These are phyloP conservation scores for Choristoneura fumiferana DNA, from an alignment of 1,140 invertebrate species.

Conservation along the genomic window DNA sequence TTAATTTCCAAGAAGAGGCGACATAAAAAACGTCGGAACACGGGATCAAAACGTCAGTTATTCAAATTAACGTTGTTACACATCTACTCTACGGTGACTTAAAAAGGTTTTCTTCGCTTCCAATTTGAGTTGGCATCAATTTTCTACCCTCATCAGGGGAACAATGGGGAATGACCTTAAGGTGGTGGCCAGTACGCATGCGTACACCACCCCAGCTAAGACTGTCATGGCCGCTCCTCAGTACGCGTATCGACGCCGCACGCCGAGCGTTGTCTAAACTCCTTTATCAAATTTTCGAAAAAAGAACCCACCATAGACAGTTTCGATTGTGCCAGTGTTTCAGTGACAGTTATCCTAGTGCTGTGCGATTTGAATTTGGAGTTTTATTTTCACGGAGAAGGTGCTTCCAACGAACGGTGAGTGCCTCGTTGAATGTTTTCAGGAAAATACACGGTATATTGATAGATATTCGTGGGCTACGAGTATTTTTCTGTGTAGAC, in stretches of 20 bases:
- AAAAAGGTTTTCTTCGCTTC: conserved; percentile 55
- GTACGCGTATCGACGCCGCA: conserved; percentile 63
- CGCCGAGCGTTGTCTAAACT: conserved; percentile 37
- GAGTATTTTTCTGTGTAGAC: conserved; percentile 20
- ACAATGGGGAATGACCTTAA: conserved; percentile 72
- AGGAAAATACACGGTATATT: conserved; percentile 22
- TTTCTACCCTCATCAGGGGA: conserved; percentile 53
- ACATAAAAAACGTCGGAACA: neutral
- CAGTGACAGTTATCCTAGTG: conserved; percentile 34
- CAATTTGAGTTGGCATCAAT: conserved; percentile 56
- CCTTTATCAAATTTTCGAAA: conserved; percentile 20
- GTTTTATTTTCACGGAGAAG: conserved; percentile 32
- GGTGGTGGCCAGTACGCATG: conserved; percentile 50
- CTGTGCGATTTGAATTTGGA: conserved; percentile 22
- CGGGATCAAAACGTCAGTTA: conserved; percentile 4
- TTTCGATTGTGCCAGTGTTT: conserved; percentile 36
- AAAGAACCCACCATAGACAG: conserved; percentile 31
- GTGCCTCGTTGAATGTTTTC: conserved; percentile 41
- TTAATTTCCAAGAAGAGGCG: neutral
- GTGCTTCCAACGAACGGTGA: conserved; percentile 42
- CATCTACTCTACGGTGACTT: conserved; percentile 9
- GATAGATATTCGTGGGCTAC: conserved; percentile 11
- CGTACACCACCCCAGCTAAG: conserved; percentile 48
- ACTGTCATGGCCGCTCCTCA: conserved; percentile 71
- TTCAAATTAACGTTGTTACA: conserved; percentile 15